Evolutionary conservation across 2,797 vertebrate genomes (phyloP).

Genomic region (Schizothorax lantsangensis): DNA sequence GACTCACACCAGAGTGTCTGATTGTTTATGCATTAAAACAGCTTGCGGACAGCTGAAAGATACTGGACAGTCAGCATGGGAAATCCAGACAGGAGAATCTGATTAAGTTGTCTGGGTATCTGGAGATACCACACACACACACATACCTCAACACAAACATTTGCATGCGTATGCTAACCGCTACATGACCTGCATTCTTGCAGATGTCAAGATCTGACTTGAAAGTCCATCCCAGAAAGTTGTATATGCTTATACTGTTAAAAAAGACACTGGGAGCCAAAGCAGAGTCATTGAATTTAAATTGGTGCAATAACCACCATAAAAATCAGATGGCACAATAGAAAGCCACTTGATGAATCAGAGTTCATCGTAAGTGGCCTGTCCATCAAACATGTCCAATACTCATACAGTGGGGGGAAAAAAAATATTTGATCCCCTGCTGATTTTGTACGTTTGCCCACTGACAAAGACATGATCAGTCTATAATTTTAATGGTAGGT

Average conservation of each 20-base stretch:
- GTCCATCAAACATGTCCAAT: not conserved
- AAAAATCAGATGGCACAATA: not conserved
- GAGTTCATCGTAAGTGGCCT: not conserved
- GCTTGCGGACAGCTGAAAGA: conserved; percentile 69
- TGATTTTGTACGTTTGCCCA: too few relatives aligned
- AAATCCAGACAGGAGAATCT: conserved; percentile 64
- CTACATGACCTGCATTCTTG: conserved; percentile 21
- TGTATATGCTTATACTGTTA: not conserved
- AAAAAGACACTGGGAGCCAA: not conserved
- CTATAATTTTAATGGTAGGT: too few relatives aligned
- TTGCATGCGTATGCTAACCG: conserved; percentile 3
- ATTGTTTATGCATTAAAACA: conserved; percentile 76
- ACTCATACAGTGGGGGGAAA: not conserved
- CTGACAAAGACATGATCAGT: too few relatives aligned
- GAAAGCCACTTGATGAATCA: not conserved
- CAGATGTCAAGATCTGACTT: conserved; percentile 28
- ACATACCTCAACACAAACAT: conserved; percentile 12
- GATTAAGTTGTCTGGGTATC: conserved; percentile 76
- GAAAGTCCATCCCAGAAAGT: conserved; percentile 2
- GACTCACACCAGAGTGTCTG: conserved; percentile 66
- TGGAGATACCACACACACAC: conserved; percentile 54
- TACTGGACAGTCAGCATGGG: conserved; percentile 63
- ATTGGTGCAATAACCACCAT: not conserved
- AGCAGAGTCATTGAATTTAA: not conserved
- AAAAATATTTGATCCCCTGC: too few relatives aligned